Evolutionary conservation across 2,797 vertebrate species (phyloP), one percentile per base, ranked within the genome.

Genomic region (Diceros bicornis): DNA sequence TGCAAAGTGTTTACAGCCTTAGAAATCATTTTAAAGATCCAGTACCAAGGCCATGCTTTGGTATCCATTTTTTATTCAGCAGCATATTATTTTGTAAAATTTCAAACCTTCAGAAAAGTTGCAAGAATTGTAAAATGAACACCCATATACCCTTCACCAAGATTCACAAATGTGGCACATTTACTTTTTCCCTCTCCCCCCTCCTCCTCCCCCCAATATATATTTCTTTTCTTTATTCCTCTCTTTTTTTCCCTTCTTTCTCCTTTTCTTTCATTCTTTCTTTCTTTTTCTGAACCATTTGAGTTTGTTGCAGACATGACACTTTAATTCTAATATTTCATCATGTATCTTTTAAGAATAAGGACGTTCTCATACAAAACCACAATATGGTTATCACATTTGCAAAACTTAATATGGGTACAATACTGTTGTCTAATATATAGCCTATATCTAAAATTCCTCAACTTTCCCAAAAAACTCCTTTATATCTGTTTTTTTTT

Each of bases 1-100:
- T 62, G 44, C 13, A 82, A 87, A 87, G 52, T 66, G 32, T 86
- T 89, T 69, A 85, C 9, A 83, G 37, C 82, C 62, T 91, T 32
- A 83, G 50, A 86, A 82, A 71, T 97, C 32, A 79, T 93, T 78
- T 83, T 85, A 82, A 92, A 92, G 50, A 92, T 47, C 50, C 21
- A 89, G 20, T 92, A 37, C 23, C 52, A 74, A 81, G 47, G 11
- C 25, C 11, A 7, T 17, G 18, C 68, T 92, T 94, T 47, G 18
- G 57, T 55, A 34, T 92, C 29, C 25, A 11, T 62, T 94, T 93
- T 88, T 68, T 69, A 95, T 81, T 87, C 34, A 59, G 50, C 37
- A 74, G 50, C 37, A 75, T 41, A 77, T 62, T 91, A 50, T 44
- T 94, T 85, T 50, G 44, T 79, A 85, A 79, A 85, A 57, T 85